Evolutionary conservation across 2,888 invertebrate genomes (phyloP), one percentile per base, ranked within the genome.

Genomic region (Rutpela maculata): DNA sequence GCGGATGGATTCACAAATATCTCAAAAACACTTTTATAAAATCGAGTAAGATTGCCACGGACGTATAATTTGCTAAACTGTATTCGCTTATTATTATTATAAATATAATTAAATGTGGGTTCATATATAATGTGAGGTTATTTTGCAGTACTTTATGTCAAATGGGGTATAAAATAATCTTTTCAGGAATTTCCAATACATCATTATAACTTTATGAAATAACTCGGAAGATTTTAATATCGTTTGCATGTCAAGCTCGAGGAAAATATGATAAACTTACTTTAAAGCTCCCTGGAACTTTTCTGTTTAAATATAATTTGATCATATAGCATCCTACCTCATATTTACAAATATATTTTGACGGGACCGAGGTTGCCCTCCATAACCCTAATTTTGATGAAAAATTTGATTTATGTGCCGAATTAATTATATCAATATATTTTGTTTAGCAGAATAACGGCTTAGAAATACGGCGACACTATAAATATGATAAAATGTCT

Each of bases 251-350:
- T 35, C 65, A 65, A 19, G 65, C 65, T 19, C n/a, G 43, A 65
- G 7, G 65, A 65, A 65, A 65, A 65, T 65, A 65, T 65, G 65
- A 65, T 65, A 65, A 65, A 65, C 38, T 65, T 26, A 65, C 65
- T 65, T 65, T 65, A 65, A 43, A 65, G 35, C 65, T 43, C 43
- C 63, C 38, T 65, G 19, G 43, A 65, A 65, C 35, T 43, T 65
- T 62, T 31, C 62, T 62, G 62, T 62, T 65, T 65, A 65, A 65
- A 65, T 65, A 65, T 43, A 65, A 65, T 65, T 65, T 65, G 65
- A 65, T 65, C 65, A 65, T 43, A 65, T 65, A 65, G 18, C 65
- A 65, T 19, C 65, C 38, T 65, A 65, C 65, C 65, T 43, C 43
- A 65, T 18, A 65, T 35, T 65, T 65, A 65, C 65, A 31, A 26